phyloP scores from a whole-genome alignment of 2,113 vertebrate genomes.

The Caranx ignobilis region DNA sequence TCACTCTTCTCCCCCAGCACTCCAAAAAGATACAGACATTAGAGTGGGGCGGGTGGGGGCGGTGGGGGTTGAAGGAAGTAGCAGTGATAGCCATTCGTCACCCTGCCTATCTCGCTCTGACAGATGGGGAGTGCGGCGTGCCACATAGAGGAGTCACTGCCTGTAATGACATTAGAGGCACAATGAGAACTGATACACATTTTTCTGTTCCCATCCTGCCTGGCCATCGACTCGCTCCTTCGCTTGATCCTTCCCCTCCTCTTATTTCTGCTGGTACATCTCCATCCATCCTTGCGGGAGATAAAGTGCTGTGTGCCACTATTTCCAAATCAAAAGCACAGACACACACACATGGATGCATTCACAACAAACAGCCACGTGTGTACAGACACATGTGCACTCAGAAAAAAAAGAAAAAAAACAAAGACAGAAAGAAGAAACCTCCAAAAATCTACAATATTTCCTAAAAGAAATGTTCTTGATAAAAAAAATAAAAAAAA shows the following conservation, averaged over 20 bases:
- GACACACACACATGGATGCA: constrained; percentile 15
- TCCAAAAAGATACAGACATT: constrained; percentile 66
- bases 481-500: constrained; percentile 34
- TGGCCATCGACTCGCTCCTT: constrained; percentile 69
- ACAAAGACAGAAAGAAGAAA: constrained; percentile 31
- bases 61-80: constrained; percentile 64
- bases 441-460: constrained; percentile 36
- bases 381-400: background rate
- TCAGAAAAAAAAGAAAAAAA: background rate
- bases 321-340: constrained; percentile 56
- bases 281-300: constrained; percentile 59
- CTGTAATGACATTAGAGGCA: constrained; percentile 86
- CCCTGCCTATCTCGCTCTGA: constrained; percentile 81
- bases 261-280: constrained; percentile 64
- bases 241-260: constrained; percentile 62
- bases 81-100: constrained; percentile 82
- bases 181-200: constrained; percentile 80
- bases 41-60: constrained; percentile 40
- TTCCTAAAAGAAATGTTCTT: constrained; percentile 28
- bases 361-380: constrained; percentile 17
- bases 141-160: constrained; percentile 80
- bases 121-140: constrained; percentile 77
- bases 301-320: constrained; percentile 50
- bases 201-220: constrained; percentile 67
- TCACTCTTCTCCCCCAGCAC: constrained; percentile 73